Evolutionary conservation across 1,140 invertebrate species (phyloP).

Genomic region (Acromyrmex heyeri): DNA sequence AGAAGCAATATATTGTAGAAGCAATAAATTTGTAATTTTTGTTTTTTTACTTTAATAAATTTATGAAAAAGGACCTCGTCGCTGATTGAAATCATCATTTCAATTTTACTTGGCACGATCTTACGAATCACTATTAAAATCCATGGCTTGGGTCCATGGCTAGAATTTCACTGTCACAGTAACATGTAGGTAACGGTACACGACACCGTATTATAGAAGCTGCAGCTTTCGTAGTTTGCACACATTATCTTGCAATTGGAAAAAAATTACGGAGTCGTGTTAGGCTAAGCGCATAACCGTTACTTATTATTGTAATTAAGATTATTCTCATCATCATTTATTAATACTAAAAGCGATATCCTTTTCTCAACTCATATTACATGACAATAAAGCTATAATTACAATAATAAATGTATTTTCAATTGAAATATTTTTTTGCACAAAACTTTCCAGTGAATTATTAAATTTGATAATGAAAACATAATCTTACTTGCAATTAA

Average conservation of each 20-base stretch:
- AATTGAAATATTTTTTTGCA: not conserved
- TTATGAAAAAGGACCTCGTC: slow-evolving; percentile 74
- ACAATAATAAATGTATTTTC: too few species aligned
- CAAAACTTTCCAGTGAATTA: not conserved
- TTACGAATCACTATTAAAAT: slow-evolving; percentile 84
- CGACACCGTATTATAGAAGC: slow-evolving; percentile 74
- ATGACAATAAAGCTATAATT: not conserved
- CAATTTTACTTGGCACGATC: slow-evolving; percentile 75
- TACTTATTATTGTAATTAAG: slow-evolving; percentile 58
- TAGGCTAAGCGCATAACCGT: slow-evolving; percentile 35
- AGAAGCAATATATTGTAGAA: not conserved
- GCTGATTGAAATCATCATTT: slow-evolving; percentile 67
- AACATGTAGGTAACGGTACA: slow-evolving; percentile 70
- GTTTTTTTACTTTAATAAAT: not conserved
- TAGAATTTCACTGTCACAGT: slow-evolving; percentile 78
- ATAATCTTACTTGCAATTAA: slow-evolving; percentile 53
- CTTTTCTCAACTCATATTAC: not conserved
- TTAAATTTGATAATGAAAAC: slow-evolving; percentile 19
- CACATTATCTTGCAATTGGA: slow-evolving; percentile 68
- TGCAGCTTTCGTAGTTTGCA: slow-evolving; percentile 83
- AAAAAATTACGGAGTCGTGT: slow-evolving; percentile 51
- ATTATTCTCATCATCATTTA: slow-evolving; percentile 34
- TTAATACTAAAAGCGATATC: not conserved
- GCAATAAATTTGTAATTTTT: not conserved
- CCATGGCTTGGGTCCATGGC: slow-evolving; percentile 85